Evolutionary conservation across 2,888 invertebrate species (phyloP), one percentile per base, ranked within the genome.

Genomic region (Polydesmus complanatus): DNA sequence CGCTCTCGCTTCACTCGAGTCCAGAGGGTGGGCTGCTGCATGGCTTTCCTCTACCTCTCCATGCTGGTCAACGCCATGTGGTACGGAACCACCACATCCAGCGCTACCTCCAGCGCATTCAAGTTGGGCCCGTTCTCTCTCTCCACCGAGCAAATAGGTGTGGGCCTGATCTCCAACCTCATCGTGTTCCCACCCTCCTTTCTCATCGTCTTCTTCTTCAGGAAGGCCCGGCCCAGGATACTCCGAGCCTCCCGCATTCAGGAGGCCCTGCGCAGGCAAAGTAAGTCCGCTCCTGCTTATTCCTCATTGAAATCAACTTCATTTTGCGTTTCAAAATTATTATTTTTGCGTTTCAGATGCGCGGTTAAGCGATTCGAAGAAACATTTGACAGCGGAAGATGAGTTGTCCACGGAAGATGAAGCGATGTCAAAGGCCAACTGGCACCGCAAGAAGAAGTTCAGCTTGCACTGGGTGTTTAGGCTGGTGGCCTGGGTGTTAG

Each of bases 31-130:
- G 74, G 75, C 18, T 75, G 75, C 64, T 77, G 77, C 63, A 70
- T 78, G 58, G 72, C 75, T 51, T 69, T 78, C 61, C 70, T 79
- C 22, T 76, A 72, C 64, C 68, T 75, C 14, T 73, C 74, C 50
- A 79, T 79, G 78, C 65, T 79, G 62, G 73, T 75, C n/a, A 78
- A 77, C 65, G 78, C 77, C 53, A 73, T 79, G 74, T 79, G 75
- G 70, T 79, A 78, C 67, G 72, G 69, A 25, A 65, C 64, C 27
- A 68, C 68, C 21, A 65, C 66, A 19, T 70, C 66, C 2, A 62
- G 65, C 14, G 66, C 69, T 11, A 62, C 66, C 1, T 49, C 63
- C 14, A 70, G 70, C 47, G 70, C 71, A 1, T 66, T 77, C 60
- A 69, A 69, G 2, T 66, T 78, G 58, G 78, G 78, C 5, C 78